These are phyloP conservation scores for Phrynocephalus vlangalii DNA, from an alignment of 2,797 vertebrate genomes.

Conservation along the genomic window DNA sequence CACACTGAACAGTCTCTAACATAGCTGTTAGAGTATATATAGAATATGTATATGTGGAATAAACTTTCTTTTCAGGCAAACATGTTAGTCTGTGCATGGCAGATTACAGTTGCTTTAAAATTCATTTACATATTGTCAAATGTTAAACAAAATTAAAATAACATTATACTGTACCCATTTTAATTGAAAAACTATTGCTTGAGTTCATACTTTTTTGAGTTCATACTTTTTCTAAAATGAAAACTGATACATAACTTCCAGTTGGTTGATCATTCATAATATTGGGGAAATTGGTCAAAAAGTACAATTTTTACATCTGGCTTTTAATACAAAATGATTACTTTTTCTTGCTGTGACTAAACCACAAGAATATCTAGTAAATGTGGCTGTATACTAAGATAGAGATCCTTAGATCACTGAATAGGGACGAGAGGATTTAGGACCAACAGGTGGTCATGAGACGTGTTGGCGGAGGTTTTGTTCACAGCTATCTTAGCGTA, in stretches of 20 bases:
- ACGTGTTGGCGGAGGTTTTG: constrained; percentile 66
- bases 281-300: constrained; percentile 8
- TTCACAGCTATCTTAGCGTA: constrained; percentile 62
- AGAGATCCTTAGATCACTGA: constrained; percentile 65
- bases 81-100: not conserved
- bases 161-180: not conserved
- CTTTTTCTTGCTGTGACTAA: constrained; percentile 66
- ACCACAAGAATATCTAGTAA: constrained; percentile 73
- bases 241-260: not conserved
- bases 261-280: constrained; percentile 29
- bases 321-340: constrained; percentile 37
- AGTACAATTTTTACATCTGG: constrained; percentile 38
- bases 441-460: constrained; percentile 78
- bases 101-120: not conserved
- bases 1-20: not conserved
- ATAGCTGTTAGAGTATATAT: not conserved
- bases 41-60: not conserved
- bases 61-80: not conserved
- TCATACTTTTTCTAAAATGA: constrained; percentile 28
- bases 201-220: constrained; percentile 13
- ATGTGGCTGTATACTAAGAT: constrained; percentile 63
- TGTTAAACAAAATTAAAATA: constrained; percentile 16
- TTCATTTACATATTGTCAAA: not conserved
- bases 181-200: constrained; percentile 15
- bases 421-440: constrained; percentile 75